These are phyloP conservation scores for Tautogolabrus adspersus DNA, from an alignment of 2,113 vertebrate genomes.

Conservation along the genomic window DNA sequence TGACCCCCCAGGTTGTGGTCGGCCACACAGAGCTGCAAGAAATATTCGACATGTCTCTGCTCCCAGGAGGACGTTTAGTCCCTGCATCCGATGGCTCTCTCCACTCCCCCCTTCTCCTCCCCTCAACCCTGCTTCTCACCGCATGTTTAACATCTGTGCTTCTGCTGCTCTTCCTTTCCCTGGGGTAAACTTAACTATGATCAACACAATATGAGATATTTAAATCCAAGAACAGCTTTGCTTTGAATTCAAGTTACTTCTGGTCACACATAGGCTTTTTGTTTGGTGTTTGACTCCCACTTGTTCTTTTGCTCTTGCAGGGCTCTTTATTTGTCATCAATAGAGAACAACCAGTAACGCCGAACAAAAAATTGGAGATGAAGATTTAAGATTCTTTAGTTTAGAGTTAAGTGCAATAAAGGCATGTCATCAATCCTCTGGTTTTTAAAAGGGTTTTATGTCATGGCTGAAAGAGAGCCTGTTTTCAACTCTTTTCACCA, in stretches of 20 bases:
- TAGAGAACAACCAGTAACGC: neutral
- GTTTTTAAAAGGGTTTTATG: neutral
- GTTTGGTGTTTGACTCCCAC: neutral
- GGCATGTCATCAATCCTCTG: conserved; percentile 9
- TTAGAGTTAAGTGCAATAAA: conserved; percentile 43
- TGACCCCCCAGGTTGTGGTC: conserved; percentile 63
- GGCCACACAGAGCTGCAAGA: conserved; percentile 79
- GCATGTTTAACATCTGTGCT: conserved; percentile 72
- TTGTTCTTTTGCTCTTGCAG: conserved; percentile 56
- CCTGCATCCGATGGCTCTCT: conserved; percentile 20
- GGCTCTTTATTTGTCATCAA: conserved; percentile 54
- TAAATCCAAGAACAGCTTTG: neutral
- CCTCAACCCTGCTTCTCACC: conserved; percentile 54
- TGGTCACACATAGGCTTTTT: neutral
- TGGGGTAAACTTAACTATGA: conserved; percentile 72
- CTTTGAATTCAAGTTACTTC: too few relatives aligned
- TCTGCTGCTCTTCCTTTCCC: conserved; percentile 74
- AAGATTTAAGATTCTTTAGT: conserved; percentile 15
- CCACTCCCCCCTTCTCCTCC: conserved; percentile 10
- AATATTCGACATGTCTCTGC: conserved; percentile 79
- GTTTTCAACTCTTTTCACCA: conserved; percentile 46
- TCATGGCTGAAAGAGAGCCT: conserved; percentile 25
- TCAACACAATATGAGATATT: conserved; percentile 8
- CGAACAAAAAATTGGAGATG: conserved; percentile 17
- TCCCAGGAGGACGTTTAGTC: conserved; percentile 70